These are phyloP conservation scores for Nemopilema nomurai DNA, from an alignment of 30 jellyfish, hydroid and myxozoan species.

Conservation along the genomic window DNA sequence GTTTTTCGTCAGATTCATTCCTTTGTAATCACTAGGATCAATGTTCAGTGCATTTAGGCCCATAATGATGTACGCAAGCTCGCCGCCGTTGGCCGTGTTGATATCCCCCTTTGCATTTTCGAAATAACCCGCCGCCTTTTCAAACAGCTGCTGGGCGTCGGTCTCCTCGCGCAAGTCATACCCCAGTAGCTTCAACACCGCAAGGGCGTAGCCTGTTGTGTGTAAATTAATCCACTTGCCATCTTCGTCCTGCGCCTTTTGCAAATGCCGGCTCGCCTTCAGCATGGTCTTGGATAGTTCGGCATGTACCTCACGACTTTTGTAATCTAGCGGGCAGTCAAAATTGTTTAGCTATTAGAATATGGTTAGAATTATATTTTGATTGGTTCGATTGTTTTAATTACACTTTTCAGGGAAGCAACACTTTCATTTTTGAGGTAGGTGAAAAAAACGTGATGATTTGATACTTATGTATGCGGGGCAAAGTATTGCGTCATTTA, in stretches of 20 bases:
- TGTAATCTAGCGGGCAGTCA: constrained; percentile 1
- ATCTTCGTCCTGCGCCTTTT: constrained; percentile 36
- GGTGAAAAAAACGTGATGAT: no score
- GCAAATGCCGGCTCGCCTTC: constrained; percentile 29
- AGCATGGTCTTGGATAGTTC: constrained; percentile 13
- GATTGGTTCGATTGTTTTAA: no score
- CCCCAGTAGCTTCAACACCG: constrained; percentile 29
- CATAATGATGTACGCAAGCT: constrained; percentile 52
- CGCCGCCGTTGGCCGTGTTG: constrained; percentile 10
- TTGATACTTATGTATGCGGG: no score
- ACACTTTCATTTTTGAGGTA: no score
- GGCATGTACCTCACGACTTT: constrained; percentile 9
- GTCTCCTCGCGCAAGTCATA: constrained; percentile 18
- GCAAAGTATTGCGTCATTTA: no score
- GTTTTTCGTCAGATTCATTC: constrained; percentile 16
- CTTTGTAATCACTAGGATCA: constrained; percentile 36
- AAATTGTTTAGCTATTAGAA: no score
- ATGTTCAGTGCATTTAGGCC: constrained; percentile 37
- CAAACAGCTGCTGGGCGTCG: constrained; percentile 14
- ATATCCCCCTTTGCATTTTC: background rate
- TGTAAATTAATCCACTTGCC: constrained; percentile 49
- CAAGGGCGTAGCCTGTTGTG: constrained; percentile 37
- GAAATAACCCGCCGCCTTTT: constrained; percentile 29
- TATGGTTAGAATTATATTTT: no score
- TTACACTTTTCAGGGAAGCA: no score